Percentiles rank a stretch among this genome's conserved stretches.
phyloP scores from a whole-genome alignment of 2,888 invertebrate species.

The Caradrina clavipalpis region DNA sequence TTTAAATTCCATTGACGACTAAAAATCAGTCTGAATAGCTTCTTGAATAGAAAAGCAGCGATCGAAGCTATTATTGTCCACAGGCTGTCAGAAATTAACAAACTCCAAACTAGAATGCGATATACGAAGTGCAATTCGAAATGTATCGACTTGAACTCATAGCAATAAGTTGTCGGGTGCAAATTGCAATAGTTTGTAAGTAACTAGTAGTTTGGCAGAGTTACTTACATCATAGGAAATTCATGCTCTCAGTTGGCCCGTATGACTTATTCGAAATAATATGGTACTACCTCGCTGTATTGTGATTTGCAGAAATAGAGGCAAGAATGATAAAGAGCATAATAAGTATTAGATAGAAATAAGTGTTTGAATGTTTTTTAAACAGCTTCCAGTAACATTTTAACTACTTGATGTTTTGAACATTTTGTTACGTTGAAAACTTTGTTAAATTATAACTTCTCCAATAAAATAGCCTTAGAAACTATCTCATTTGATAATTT shows the following conservation, averaged over 20 bases:
- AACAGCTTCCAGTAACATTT: no score
- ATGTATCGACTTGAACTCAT: constrained; percentile 49
- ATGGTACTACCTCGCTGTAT: neutral
- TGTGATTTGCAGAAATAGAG: constrained; percentile 2
- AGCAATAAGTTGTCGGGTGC: constrained; percentile 48
- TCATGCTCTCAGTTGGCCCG: constrained; percentile 3
- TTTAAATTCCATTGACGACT: neutral
- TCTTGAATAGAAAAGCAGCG: neutral
- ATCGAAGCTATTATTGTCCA: constrained; percentile 20
- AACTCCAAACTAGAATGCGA: constrained; percentile 39
- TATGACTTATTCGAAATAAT: constrained; percentile 23
- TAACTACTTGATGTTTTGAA: no score
- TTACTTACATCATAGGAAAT: constrained; percentile 37
- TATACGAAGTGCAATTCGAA: constrained; percentile 39
- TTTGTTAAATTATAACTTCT: no score
- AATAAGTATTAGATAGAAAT: no score
- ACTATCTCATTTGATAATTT: no score
- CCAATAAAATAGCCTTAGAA: no score
- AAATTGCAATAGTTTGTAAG: constrained; percentile 59
- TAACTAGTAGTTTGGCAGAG: constrained; percentile 36
- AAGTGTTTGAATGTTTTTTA: no score
- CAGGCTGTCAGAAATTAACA: constrained; percentile 28
- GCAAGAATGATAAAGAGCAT: neutral
- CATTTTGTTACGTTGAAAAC: no score
- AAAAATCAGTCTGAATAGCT: neutral